Percentiles rank a stretch among this genome's conserved stretches.
phyloP scores from a whole-genome alignment of 2,113 vertebrate species.

The Nothobranchius kuhntae region DNA sequence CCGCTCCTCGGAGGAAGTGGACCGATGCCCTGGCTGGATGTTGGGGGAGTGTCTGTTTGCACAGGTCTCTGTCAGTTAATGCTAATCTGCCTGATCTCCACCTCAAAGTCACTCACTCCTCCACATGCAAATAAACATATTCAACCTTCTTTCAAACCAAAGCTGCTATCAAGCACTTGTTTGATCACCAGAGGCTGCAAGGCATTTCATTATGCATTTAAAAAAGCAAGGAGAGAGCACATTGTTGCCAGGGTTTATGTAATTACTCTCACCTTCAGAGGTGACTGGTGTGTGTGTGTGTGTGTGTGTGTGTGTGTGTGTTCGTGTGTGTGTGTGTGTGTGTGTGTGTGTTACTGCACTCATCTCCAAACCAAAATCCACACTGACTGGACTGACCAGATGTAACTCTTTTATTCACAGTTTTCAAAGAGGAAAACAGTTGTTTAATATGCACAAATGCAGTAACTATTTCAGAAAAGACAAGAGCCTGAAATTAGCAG shows the following conservation, averaged over 20 bases:
- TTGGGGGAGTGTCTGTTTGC: constrained; percentile 71
- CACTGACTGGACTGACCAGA: constrained; percentile 44
- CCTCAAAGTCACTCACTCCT: constrained; percentile 73
- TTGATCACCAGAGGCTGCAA: constrained; percentile 71
- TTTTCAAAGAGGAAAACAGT: constrained; percentile 21
- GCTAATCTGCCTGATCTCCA: constrained; percentile 77
- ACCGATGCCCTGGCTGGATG: constrained; percentile 43
- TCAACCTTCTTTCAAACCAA: constrained; percentile 68
- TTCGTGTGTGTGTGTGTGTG: constrained; percentile 39
- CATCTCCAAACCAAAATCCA: constrained; percentile 43
- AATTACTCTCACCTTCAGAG: constrained; percentile 75
- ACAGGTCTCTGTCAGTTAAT: constrained; percentile 71
- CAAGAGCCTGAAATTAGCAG: constrained; percentile 32
- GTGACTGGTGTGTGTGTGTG: constrained; percentile 33
- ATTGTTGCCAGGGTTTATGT: constrained; percentile 72
- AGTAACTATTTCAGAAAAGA: constrained; percentile 12
- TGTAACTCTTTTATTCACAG: constrained; percentile 33
- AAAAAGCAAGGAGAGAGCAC: constrained; percentile 41
- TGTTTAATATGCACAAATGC: constrained; percentile 23
- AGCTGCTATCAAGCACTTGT: constrained; percentile 74
- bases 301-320: constrained; percentile 1
- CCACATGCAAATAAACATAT: constrained; percentile 74
- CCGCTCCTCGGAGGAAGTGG: constrained; percentile 55
- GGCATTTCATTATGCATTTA: constrained; percentile 64
- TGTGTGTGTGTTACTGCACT: constrained; percentile 50